Percentiles rank a stretch among this genome's conserved stretches.
These are phyloP conservation scores for Peribatodes rhomboidaria DNA, from an alignment of 2,888 invertebrate genomes.

Conservation along the genomic window DNA sequence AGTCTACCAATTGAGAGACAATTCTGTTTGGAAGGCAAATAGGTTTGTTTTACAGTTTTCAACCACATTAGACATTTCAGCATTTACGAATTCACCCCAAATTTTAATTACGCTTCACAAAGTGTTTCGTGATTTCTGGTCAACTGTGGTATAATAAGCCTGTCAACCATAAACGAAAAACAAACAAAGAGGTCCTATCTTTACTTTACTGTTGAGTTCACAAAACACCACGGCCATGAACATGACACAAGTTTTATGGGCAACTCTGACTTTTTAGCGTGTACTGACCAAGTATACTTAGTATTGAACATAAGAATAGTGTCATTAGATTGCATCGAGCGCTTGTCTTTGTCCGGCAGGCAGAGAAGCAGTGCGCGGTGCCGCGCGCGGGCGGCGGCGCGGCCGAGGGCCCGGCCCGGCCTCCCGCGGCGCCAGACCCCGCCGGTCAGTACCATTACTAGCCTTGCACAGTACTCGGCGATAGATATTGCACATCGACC, in stretches of 20 bases:
- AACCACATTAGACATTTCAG: too few species aligned
- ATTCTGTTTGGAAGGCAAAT: too few species aligned
- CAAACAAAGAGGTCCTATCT: too few species aligned
- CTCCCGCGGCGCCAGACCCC: constrained; percentile 48
- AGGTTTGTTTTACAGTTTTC: too few species aligned
- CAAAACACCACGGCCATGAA: not conserved
- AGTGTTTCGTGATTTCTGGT: too few species aligned
- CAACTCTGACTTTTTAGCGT: not conserved
- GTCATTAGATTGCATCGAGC: not conserved
- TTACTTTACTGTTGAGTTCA: not conserved
- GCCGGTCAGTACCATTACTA: constrained; percentile 35
- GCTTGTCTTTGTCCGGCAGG: constrained; percentile 43
- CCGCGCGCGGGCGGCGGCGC: constrained; percentile 49
- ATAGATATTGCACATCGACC: too few species aligned
- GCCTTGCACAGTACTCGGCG: not conserved
- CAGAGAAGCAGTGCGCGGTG: constrained; percentile 62
- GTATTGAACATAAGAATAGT: too few species aligned
- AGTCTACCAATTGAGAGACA: not conserved
- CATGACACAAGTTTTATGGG: not conserved
- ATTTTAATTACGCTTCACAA: too few species aligned
- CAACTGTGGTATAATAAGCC: not conserved
- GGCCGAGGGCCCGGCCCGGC: constrained; percentile 49
- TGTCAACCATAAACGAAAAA: not conserved
- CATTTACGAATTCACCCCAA: too few species aligned
- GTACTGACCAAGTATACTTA: not conserved